Conservation (phyloP, 2,797 vertebrate genomes). For the Ateles fusciceps region DNA sequence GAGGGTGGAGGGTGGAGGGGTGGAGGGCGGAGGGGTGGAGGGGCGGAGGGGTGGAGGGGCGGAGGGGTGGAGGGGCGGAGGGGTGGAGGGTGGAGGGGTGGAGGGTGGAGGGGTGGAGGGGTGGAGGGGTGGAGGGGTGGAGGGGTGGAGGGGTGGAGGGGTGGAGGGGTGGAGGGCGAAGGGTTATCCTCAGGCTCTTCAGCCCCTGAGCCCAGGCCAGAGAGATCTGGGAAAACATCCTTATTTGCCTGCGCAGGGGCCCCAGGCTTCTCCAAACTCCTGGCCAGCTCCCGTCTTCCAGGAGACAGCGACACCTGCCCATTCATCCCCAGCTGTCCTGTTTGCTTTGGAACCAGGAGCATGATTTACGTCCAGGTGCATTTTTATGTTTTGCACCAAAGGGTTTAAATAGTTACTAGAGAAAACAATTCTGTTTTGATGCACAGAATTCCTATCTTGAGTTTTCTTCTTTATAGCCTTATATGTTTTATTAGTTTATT, state of each 20-base stretch:
- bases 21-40: too few species aligned
- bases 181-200: neutral
- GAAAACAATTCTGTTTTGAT: slow-evolving; percentile 18
- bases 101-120: too few species aligned
- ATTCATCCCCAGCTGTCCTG: neutral
- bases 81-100: neutral
- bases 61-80: neutral
- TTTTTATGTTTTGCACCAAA: neutral
- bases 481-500: neutral
- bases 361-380: neutral
- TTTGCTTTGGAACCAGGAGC: neutral
- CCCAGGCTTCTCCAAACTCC: neutral
- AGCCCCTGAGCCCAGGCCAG: neutral
- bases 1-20: too few species aligned
- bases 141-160: neutral
- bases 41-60: too few species aligned
- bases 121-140: neutral
- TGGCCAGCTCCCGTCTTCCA: rapidly evolving
- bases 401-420: neutral
- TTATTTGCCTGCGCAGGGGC: neutral
- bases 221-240: neutral
- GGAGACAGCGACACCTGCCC: neutral
- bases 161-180: rapidly evolving
- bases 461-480: neutral
- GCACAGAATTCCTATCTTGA: neutral